Evolutionary conservation across 2,888 invertebrate species (phyloP).

Genomic region (Drosophila flavopinicola): DNA sequence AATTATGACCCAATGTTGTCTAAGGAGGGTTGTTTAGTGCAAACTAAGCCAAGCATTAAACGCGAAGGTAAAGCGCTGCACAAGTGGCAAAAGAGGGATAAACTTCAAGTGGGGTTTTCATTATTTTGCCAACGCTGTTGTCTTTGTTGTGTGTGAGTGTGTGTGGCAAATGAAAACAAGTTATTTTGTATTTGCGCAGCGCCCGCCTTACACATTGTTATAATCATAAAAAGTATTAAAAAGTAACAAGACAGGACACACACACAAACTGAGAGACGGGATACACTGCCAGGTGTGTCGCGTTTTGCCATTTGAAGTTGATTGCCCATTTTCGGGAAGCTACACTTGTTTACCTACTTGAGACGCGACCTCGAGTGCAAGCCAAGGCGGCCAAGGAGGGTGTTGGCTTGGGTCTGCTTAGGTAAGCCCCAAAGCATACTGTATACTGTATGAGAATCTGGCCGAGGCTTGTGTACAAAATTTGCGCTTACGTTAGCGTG

Average conservation of each 20-base stretch:
- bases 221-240: slow-evolving; percentile 79
- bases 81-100: slow-evolving; percentile 61
- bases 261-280: slow-evolving; percentile 7
- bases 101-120: slow-evolving; percentile 52
- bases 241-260: slow-evolving; percentile 50
- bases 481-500: slow-evolving; percentile 78
- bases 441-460: slow-evolving; percentile 51
- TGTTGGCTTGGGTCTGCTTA: neutral
- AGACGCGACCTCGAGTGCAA: slow-evolving; percentile 19
- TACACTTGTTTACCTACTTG: slow-evolving; percentile 73
- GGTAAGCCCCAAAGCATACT: slow-evolving; percentile 7
- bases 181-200: slow-evolving; percentile 70
- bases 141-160: slow-evolving; percentile 14
- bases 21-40: slow-evolving; percentile 49
- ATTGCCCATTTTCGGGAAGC: slow-evolving; percentile 75
- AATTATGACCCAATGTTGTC: slow-evolving; percentile 50
- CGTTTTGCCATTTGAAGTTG: slow-evolving; percentile 69
- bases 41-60: slow-evolving; percentile 67
- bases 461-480: slow-evolving; percentile 67
- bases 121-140: slow-evolving; percentile 45
- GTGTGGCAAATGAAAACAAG: slow-evolving; percentile 54
- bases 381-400: slow-evolving; percentile 2
- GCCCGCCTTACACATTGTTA: slow-evolving; percentile 69
- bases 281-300: slow-evolving; percentile 55
- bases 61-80: slow-evolving; percentile 36